phyloP scores from a whole-genome alignment of 2,888 invertebrate genomes.

The Chirona hameri region DNA sequence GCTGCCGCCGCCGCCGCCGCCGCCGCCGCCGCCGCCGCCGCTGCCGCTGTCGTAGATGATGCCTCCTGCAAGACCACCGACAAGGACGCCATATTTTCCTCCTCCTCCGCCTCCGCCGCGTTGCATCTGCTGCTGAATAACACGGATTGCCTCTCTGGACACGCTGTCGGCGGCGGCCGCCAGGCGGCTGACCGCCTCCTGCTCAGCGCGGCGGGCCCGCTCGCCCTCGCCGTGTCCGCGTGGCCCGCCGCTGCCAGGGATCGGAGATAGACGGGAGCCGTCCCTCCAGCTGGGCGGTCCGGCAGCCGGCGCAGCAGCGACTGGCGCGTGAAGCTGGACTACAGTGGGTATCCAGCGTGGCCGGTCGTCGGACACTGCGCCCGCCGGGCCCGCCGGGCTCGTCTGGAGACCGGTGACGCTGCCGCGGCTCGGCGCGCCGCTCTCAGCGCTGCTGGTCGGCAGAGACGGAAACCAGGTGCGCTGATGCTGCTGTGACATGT shows the following conservation, averaged over 20 bases:
- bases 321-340: not conserved
- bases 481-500: not conserved
- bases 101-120: not conserved
- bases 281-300: not conserved
- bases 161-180: not conserved
- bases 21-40: too few relatives aligned
- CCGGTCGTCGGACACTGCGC: too few relatives aligned
- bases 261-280: not conserved
- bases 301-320: not conserved
- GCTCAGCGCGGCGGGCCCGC: not conserved
- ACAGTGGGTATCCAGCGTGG: not conserved
- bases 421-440: not conserved
- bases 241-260: not conserved
- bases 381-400: not conserved
- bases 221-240: not conserved
- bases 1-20: too few relatives aligned
- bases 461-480: not conserved
- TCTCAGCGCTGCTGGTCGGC: not conserved
- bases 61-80: too few relatives aligned
- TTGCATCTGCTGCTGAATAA: not conserved
- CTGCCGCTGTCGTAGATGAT: too few relatives aligned
- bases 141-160: not conserved
- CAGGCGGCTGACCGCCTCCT: not conserved
- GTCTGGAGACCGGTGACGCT: not conserved
- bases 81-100: not conserved